These are phyloP conservation scores for Tetheella fluctuosa DNA, from an alignment of 2,888 invertebrate genomes.

Conservation along the genomic window DNA sequence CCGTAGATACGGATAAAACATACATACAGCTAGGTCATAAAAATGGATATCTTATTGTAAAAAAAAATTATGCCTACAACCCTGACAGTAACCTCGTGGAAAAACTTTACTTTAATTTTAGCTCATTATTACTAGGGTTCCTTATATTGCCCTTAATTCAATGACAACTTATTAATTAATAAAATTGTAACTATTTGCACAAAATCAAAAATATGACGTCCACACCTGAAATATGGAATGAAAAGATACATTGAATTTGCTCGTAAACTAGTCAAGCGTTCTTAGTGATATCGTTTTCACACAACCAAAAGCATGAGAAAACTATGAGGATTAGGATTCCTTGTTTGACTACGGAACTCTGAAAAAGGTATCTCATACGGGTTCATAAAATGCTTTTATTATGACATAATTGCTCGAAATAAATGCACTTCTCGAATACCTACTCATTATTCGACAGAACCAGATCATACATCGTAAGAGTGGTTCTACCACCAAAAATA, in stretches of 20 bases:
- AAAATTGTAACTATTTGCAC: no score
- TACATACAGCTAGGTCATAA: neutral
- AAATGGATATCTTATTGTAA: no score
- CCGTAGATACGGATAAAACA: neutral
- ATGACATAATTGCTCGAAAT: conserved; percentile 23
- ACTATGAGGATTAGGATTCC: no score
- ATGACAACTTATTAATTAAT: neutral
- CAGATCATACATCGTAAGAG: conserved; percentile 19
- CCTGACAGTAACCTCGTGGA: neutral
- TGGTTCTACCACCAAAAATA: conserved; percentile 17
- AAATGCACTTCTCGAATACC: conserved; percentile 24
- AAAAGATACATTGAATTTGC: no score
- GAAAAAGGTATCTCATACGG: neutral
- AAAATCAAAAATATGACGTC: no score
- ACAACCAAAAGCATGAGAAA: no score
- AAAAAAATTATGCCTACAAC: neutral
- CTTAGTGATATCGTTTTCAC: no score
- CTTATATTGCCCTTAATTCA: neutral
- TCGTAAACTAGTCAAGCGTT: no score
- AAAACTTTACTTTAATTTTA: neutral
- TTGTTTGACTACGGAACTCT: neutral
- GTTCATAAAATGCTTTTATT: neutral
- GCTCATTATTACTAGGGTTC: neutral
- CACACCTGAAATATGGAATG: no score
- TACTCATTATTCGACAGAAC: conserved; percentile 9